Base-by-base conservation (phyloP, 2,797 vertebrate species). In the Tadarida brasiliensis region DNA sequence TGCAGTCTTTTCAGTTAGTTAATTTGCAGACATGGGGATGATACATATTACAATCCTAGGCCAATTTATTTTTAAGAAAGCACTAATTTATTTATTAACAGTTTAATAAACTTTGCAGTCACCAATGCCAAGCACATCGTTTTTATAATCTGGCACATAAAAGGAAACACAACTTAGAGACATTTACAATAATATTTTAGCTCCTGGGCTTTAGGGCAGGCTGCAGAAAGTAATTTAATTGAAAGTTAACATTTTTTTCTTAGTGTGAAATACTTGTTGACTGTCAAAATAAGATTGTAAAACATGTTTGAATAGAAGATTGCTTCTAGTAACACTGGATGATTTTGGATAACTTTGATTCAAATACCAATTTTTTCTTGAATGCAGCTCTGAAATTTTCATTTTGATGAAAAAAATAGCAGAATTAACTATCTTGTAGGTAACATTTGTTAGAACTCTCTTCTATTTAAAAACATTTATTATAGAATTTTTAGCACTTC, bases 21-120 rank as follows among this genome's bases (percentile, higher is more conserved):
- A 94, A 91, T 95, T 91, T 91, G 35, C 47, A 94, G 97, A 89
- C 59, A 85, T 47, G 74, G 83, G 77, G 47, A 97, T 28, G 57
- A 92, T 96, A 88, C n/a, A 2, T 96, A 76, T 93, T 97, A 96
- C 12, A 85, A 76, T 87, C 94, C 22, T 93, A 92, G 68, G 65
- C 84, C 73, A 93, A 95, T 98, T 98, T 98, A 98, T 90, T 97
- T 94, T 96, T 65, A 97, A 97, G 98, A 98, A 96, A 95, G 73
- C 86, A 77, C 95, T 98, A 97, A 93, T 88, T 94, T 90, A 90
- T 92, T 96, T 97, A 94, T 82, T 98, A 97, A 94, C 57, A 97
- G 81, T 92, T 96, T 95, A 96, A 96, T 98, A 94, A 97, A 93
- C 35, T 95, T 97, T 98, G 61, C 67, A 95, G 68, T 97, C n/a